These are phyloP conservation scores for Palythoa grandiflora DNA, from an alignment of 92 coral and sea anemone genomes.

Conservation along the genomic window DNA sequence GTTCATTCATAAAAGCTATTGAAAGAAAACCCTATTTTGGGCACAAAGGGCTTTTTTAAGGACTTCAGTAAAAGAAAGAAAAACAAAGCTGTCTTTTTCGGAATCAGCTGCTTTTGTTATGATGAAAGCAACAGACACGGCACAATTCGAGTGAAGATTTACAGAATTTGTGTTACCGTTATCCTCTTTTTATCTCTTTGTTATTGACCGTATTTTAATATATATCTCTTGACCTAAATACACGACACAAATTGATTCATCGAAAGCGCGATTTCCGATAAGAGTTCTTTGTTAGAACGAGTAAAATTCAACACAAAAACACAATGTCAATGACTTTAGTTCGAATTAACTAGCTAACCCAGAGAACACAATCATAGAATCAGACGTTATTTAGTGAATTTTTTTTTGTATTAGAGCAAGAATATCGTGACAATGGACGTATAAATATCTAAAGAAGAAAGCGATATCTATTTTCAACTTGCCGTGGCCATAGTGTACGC, in stretches of 20 bases:
- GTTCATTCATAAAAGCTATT: not conserved
- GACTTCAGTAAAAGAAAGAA: not conserved
- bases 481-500: not conserved
- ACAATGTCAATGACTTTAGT: conserved; percentile 54
- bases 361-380: conserved; percentile 58
- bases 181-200: not conserved
- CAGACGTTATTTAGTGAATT: conserved; percentile 8
- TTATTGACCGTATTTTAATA: conserved; percentile 26
- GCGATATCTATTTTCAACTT: not conserved
- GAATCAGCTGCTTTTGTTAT: not conserved
- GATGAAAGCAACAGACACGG: conserved; percentile 1
- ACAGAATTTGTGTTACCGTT: not conserved
- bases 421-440: conserved; percentile 61
- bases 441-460: not conserved
- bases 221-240: conserved; percentile 43
- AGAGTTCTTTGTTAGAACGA: conserved; percentile 71
- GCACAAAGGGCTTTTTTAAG: not conserved
- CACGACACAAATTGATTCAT: conserved; percentile 73
- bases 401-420: not conserved
- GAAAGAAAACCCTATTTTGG: not conserved
- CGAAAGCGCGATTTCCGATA: conserved; percentile 86
- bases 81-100: not conserved
- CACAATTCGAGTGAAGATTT: not conserved
- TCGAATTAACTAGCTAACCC: conserved; percentile 48
- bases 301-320: conserved; percentile 49